Evolutionary conservation across 2,888 invertebrate species (phyloP), one percentile per base, ranked within the genome.

Genomic region (Spodoptera exigua): DNA sequence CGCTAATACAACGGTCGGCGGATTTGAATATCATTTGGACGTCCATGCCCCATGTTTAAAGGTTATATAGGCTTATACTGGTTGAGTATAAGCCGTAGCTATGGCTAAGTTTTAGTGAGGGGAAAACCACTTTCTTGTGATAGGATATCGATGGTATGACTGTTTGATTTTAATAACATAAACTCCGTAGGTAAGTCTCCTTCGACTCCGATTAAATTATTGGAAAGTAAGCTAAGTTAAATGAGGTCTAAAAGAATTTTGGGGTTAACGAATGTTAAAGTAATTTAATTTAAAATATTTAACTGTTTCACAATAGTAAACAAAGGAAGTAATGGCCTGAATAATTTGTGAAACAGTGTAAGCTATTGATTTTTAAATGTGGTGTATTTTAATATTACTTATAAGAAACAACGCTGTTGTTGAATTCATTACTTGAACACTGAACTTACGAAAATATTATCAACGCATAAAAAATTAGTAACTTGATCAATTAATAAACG

Each of bases 381-480:
- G 11, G 35, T 36, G 35, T 43, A 41, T 55, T 76, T 74, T 70
- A 68, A 70, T 69, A 58, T 34, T 27, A n/a, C n/a, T n/a, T n/a
- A 10, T 46, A 51, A 53, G 35, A 21, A 44, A 34, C 51, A 61
- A 63, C 44, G 49, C 69, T 77, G 72, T 46, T 41, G 21, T n/a
- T 55, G 77, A 74, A 80, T 82, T 80, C 69, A 78, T 83, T 79
- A 78, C 78, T 70, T 65, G 89, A 85, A 81, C 89, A 80, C 76
- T 73, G 89, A 79, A 83, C 89, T 74, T 74, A 70, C 59, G 60
- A 82, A 83, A 82, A 68, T 78, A 70, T 84, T 82, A 82, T 82
- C 83, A 79, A 80, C 76, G 78, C 78, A 65, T 67, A 74, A 76
- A 79, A 78, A 71, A 70, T 84, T 83, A 81, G 49, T 61, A 70